Percentiles rank a stretch among this genome's conserved stretches.
Evolutionary conservation across 2,888 invertebrate species (phyloP).

Genomic region (Tuberolachnus salignus): DNA sequence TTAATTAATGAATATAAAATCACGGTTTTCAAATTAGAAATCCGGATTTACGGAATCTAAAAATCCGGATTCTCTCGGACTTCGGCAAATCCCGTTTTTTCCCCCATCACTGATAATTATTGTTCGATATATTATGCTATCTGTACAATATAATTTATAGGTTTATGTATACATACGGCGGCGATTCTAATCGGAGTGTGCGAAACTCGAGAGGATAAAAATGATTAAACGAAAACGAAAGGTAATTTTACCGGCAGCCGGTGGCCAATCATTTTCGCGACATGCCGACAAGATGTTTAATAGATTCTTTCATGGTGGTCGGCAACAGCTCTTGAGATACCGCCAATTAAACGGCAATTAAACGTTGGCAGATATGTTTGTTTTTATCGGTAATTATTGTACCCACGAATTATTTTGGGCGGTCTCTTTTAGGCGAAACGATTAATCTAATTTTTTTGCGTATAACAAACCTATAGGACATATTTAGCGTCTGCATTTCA

Average conservation of each 20-base stretch:
- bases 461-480: not conserved
- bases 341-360: conserved; percentile 48
- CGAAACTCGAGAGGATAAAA: conserved; percentile 18
- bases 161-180: too few relatives aligned
- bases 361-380: conserved; percentile 4
- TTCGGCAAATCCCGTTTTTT: too few relatives aligned
- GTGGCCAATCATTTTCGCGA: not conserved
- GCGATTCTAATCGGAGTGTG: not conserved
- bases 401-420: conserved; percentile 3
- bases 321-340: conserved; percentile 24
- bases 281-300: conserved; percentile 21
- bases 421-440: conserved; percentile 29
- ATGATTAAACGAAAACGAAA: conserved; percentile 27
- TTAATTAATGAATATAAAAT: too few relatives aligned
- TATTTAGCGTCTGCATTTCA: conserved; percentile 30
- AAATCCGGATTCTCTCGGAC: too few relatives aligned
- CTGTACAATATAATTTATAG: too few relatives aligned
- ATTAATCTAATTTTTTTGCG: conserved; percentile 22
- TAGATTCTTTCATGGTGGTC: conserved; percentile 46
- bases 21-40: too few relatives aligned
- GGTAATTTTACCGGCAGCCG: not conserved
- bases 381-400: conserved; percentile 33
- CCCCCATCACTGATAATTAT: too few relatives aligned
- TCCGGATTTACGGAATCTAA: too few relatives aligned
- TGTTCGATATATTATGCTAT: too few relatives aligned